Base-by-base conservation (phyloP, 1,140 invertebrate species). In the Pogonus chalceus region DNA sequence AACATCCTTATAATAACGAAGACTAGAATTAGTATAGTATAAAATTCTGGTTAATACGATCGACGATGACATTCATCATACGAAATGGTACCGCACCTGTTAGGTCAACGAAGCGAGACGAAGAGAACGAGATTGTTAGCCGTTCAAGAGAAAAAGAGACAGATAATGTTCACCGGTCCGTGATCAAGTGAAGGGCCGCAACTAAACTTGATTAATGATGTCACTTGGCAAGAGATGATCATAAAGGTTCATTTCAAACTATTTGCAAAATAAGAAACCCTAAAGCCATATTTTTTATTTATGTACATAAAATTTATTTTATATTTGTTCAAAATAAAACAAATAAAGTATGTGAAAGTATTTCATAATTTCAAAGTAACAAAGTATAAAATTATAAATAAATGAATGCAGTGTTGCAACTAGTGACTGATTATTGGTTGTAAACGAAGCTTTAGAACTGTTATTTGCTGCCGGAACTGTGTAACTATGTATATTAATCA, bases 101-200 rank as follows among this genome's bases (percentile, higher is more conserved):
- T 43, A 43, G 37, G 37, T 43, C 37, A 43, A 43, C 37, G 18
- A 16, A 4, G 26, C 14, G 4, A 31, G 14, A 43, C 37, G 18
- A 43, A n/a, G n/a, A n/a, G 9, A 18, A 43, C 9, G 18, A 43
- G 3, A 43, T 16, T 4, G 9, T 12, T 18, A 43, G 9, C 37
- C 9, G 37, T 43, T 10, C 18, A 16, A 18, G 37, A 18, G 37
- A 43, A 18, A 12, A 3, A 43, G 37, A 43, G 37, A 43, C 9
- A 43, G 14, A 4, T 4, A 31, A 31, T 43, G 9, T n/a, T n/a
- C n/a, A n/a, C n/a, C n/a, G n/a, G 37, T 43, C 18, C 18, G 37
- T 43, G 37, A 16, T 43, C 18, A 7, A 43, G 37, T 43, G 37
- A 43, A 43, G 37, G 37, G 37, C 37, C 37, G 37, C 18, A 31